Percentiles rank a stretch among this genome's conserved stretches.
phyloP scores from a whole-genome alignment of 2,888 invertebrate species.

The Neuroscelio doddi region DNA sequence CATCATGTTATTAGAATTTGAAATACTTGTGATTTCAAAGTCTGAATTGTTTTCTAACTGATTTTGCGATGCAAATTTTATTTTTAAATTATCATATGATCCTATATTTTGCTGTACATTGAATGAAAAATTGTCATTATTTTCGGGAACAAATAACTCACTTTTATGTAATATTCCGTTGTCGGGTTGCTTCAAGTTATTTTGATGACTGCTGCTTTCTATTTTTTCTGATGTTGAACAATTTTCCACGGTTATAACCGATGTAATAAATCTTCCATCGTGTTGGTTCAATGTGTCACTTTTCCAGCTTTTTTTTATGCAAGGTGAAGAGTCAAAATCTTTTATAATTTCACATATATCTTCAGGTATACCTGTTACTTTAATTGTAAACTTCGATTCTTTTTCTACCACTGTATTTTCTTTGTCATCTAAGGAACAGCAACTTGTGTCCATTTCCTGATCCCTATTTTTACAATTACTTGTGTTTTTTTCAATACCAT shows the following conservation, averaged over 20 bases:
- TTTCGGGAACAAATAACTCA: not conserved
- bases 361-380: conserved; percentile 60
- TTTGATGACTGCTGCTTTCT: too few species aligned
- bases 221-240: conserved; percentile 12
- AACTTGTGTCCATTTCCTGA: too few species aligned
- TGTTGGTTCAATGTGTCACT: not conserved
- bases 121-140: too few species aligned
- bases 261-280: conserved; percentile 50
- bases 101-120: too few species aligned
- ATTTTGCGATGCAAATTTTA: too few species aligned
- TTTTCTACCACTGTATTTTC: conserved; percentile 27
- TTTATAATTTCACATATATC: conserved; percentile 62
- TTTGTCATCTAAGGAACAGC: conserved; percentile 1
- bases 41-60: too few species aligned
- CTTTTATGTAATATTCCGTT: not conserved
- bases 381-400: conserved; percentile 56
- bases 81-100: too few species aligned
- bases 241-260: conserved; percentile 54
- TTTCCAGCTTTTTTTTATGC: conserved; percentile 20
- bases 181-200: too few species aligned
- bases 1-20: conserved; percentile 33
- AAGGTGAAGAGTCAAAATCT: conserved; percentile 50
- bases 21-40: not conserved
- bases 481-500: conserved; percentile 29
- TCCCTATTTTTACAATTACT: conserved; percentile 12